Conservation (phyloP, 2,113 vertebrate species). For the Catharus bicknelli region DNA sequence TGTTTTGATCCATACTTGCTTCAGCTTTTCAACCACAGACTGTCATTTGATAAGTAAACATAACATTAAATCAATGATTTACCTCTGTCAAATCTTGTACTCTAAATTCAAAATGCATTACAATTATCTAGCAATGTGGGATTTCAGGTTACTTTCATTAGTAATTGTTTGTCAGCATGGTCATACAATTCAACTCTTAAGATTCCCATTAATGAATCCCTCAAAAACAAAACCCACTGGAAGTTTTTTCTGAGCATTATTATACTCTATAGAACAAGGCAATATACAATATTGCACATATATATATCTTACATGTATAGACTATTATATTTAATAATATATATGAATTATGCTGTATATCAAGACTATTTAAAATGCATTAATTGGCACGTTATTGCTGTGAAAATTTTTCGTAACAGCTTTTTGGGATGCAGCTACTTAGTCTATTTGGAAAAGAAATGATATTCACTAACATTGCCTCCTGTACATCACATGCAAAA, state of each 20-base stretch:
- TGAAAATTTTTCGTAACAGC: neutral
- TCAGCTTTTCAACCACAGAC: neutral
- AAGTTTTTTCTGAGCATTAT: neutral
- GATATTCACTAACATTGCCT: rapidly evolving
- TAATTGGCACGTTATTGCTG: neutral
- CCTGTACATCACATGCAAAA: neutral
- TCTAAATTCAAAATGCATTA: neutral
- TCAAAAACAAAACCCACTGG: neutral
- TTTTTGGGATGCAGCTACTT: neutral
- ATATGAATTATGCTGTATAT: neutral
- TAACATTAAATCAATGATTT: neutral
- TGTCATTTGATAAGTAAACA: neutral
- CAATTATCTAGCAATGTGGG: neutral
- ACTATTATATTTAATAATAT: neutral
- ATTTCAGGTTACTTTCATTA: neutral
- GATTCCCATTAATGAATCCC: neutral
- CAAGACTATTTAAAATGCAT: neutral
- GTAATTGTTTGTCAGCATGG: neutral
- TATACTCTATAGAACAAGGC: neutral
- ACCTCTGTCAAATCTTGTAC: neutral
- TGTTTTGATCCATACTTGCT: neutral
- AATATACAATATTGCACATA: neutral
- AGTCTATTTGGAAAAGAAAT: neutral
- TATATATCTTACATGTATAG: neutral
- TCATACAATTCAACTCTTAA: neutral